Base-by-base conservation (phyloP, 2,888 invertebrate genomes). In the Cheilosia pagana region DNA sequence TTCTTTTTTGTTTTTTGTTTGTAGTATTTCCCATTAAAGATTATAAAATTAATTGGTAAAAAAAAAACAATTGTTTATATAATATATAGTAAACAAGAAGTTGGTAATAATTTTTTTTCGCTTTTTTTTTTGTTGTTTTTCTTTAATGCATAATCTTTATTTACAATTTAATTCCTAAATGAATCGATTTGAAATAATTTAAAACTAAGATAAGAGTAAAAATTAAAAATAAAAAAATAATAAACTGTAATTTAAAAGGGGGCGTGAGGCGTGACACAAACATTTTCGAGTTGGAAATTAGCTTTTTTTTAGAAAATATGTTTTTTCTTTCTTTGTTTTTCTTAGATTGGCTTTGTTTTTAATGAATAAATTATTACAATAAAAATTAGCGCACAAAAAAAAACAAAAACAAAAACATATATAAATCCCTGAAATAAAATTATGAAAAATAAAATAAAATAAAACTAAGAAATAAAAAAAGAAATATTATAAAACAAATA, bases 71-170 rank as follows among this genome's bases (percentile, higher is more conserved):
- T 35, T 81, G 41, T 75, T 67, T 70, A 55, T 83, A 67, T 71
- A 70, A 35, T 82, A 35, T 82, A 83, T 62, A 81, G 76, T 77
- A 62, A 85, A 78, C 86, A 87, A 81, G 83, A 87, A 86, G 87
- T 82, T 87, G 82, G 87, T 83, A 87, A 87, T 87, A 87, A 65
- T 65, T 55, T 71, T 79, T 67, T 83, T 62, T 74, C 77, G 19
- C 81, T 75, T 71, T 50, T 57, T 57, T 68, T 59, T 67, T 70
- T 45, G 68, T 35, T 43, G 57, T 76, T 71, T 77, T 63, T 43
- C 6, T 76, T 79, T 55, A 60, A 75, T 77, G 70, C 50, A 81
- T 76, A 86, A 74, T 67, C 59, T 81, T 86, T 87, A 81, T 87
- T 76, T 86, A 86, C 76, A 71, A 60, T 60, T 45, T 78, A 67